Conservation (phyloP, 2,888 invertebrate species). For the Microctonus aethiopoides region DNA sequence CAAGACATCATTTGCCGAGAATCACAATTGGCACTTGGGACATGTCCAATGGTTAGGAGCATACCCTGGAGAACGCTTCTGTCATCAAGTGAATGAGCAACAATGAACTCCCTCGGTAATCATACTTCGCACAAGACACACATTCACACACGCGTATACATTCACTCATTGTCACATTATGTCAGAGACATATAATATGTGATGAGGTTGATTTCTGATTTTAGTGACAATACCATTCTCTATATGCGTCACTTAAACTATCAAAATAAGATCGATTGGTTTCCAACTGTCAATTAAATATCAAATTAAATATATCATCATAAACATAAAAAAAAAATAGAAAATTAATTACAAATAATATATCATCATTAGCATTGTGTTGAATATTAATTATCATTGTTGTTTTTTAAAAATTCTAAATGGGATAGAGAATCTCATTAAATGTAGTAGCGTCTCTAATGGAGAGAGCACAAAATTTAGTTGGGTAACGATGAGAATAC, state of each 20-base stretch:
- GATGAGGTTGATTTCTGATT: conserved; percentile 11
- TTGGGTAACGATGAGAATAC: neutral
- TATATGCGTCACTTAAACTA: conserved; percentile 34
- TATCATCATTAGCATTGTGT: neutral
- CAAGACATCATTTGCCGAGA: conserved; percentile 20
- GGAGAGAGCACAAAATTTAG: conserved; percentile 13
- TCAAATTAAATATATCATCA: neutral
- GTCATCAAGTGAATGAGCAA: conserved; percentile 30
- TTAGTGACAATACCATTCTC: conserved; percentile 19
- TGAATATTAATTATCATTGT: neutral
- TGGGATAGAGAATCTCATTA: neutral
- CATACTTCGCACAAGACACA: conserved; percentile 19
- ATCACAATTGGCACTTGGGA: conserved; percentile 33
- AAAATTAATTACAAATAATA: neutral
- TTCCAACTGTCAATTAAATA: neutral
- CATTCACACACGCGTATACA: neutral
- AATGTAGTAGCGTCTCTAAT: conserved; percentile 21
- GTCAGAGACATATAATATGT: conserved; percentile 21
- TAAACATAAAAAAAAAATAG: neutral
- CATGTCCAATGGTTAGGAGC: conserved; percentile 24
- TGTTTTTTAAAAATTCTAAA: neutral
- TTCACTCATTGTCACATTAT: conserved; percentile 26
- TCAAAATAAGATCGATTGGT: conserved; percentile 37
- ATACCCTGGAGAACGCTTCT: conserved; percentile 27
- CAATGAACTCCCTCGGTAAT: conserved; percentile 32